A percentile compares a stretch with the other conserved stretches of the same genome.
These are phyloP conservation scores for Montipora cactus DNA, from an alignment of 64 coral and sea anemone species.

Conservation along the genomic window DNA sequence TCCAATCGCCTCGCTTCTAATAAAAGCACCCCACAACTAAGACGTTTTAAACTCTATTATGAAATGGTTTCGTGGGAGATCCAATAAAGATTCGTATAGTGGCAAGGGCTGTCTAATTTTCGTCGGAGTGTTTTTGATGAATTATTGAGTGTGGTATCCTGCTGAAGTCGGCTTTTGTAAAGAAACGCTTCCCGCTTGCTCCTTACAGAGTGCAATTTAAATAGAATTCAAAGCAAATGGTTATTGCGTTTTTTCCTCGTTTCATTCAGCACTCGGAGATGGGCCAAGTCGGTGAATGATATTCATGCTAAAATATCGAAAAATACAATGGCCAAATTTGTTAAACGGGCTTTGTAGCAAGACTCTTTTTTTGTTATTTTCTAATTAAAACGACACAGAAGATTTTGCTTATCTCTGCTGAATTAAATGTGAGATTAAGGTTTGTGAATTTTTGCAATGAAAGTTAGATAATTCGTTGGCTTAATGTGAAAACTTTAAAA, in stretches of 20 bases:
- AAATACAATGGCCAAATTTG: background rate
- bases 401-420: too few species aligned
- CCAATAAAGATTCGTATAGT: constrained; percentile 3
- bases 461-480: too few species aligned
- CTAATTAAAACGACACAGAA: too few species aligned
- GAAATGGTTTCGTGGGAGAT: background rate
- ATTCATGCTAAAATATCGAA: background rate
- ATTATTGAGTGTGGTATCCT: constrained; percentile 41
- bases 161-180: background rate
- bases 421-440: too few species aligned
- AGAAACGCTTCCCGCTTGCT: background rate
- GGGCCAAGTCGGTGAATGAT: background rate
- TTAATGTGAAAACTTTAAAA: too few species aligned
- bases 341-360: too few species aligned
- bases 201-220: background rate
- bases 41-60: background rate
- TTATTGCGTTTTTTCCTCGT: background rate
- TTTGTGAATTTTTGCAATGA: too few species aligned
- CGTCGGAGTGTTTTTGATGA: constrained; percentile 36
- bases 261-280: background rate
- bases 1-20: background rate
- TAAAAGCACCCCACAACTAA: background rate
- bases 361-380: too few species aligned
- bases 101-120: background rate
- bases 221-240: background rate